Percentiles rank a stretch among this genome's conserved stretches.
These are phyloP conservation scores for Drosophila sechellia DNA, from an alignment of 1,140 invertebrate genomes.

Conservation along the genomic window DNA sequence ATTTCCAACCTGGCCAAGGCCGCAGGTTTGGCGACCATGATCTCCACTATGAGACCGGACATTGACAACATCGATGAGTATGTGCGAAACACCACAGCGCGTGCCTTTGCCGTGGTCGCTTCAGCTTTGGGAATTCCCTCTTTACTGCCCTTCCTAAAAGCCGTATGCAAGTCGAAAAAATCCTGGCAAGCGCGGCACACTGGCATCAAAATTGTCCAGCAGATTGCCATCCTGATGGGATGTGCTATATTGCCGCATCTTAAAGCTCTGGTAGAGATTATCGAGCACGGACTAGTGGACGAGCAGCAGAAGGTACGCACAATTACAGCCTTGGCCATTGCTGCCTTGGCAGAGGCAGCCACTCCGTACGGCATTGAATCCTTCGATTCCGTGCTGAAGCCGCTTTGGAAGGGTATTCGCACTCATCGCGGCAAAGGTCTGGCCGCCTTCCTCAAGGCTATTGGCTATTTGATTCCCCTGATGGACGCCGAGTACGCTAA, in stretches of 20 bases:
- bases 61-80: slow-evolving; percentile 99
- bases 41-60: slow-evolving; percentile 99
- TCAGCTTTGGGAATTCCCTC: slow-evolving; percentile 99
- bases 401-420: slow-evolving; percentile 99
- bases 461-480: slow-evolving; percentile 99
- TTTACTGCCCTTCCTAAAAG: slow-evolving; percentile 98
- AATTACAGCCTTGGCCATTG: slow-evolving; percentile 99
- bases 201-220: slow-evolving; percentile 99
- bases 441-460: slow-evolving; percentile 99
- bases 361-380: slow-evolving; percentile 99
- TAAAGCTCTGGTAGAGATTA: slow-evolving; percentile 99
- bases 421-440: slow-evolving; percentile 99
- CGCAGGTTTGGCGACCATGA: slow-evolving; percentile 99
- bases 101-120: slow-evolving; percentile 99
- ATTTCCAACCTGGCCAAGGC: slow-evolving; percentile 99
- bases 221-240: slow-evolving; percentile 99
- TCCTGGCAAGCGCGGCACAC: slow-evolving; percentile 99
- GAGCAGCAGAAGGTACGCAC: slow-evolving; percentile 97
- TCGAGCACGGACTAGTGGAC: slow-evolving; percentile 97
- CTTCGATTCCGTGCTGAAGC: slow-evolving; percentile 99
- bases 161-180: slow-evolving; percentile 99
- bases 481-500: slow-evolving; percentile 99
- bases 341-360: slow-evolving; percentile 98
- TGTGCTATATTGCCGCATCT: slow-evolving; percentile 99
- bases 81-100: slow-evolving; percentile 98